These are phyloP conservation scores for Caiman crocodilus DNA, from an alignment of 2,797 vertebrate species.

Conservation along the genomic window DNA sequence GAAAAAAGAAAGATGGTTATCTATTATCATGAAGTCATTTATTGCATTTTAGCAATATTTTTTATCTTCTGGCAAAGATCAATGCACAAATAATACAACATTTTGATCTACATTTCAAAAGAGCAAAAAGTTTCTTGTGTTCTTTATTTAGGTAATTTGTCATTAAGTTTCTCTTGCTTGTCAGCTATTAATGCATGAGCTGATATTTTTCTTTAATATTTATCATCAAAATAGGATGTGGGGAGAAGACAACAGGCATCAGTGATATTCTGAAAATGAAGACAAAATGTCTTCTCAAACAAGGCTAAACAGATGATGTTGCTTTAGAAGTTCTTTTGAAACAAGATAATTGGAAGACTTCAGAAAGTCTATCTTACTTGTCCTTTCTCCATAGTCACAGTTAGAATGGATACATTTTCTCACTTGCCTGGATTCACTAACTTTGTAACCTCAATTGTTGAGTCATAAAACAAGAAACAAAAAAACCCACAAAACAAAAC, in stretches of 20 bases:
- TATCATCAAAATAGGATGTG: slow-evolving; percentile 7
- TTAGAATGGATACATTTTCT: neutral
- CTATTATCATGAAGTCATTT: neutral
- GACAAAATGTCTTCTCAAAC: slow-evolving; percentile 26
- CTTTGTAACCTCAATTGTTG: slow-evolving; percentile 31
- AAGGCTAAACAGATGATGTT: slow-evolving; percentile 10
- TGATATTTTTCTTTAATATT: slow-evolving; percentile 21
- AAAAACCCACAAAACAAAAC: neutral
- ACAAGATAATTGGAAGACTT: slow-evolving; percentile 53
- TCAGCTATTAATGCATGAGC: slow-evolving; percentile 24
- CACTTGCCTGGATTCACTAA: slow-evolving; percentile 9
- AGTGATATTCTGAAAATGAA: slow-evolving; percentile 10
- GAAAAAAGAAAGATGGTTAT: slow-evolving; percentile 31
- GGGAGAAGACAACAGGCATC: slow-evolving; percentile 10
- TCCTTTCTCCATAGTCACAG: slow-evolving; percentile 23
- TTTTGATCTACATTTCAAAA: slow-evolving; percentile 49
- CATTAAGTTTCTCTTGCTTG: neutral
- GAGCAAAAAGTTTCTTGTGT: slow-evolving; percentile 7
- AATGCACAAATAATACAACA: slow-evolving; percentile 18
- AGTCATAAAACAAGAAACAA: slow-evolving; percentile 45
- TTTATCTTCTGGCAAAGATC: slow-evolving; percentile 2
- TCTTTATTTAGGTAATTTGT: neutral
- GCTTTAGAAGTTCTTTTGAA: slow-evolving; percentile 4
- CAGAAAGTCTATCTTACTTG: slow-evolving; percentile 16
- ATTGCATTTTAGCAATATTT: slow-evolving; percentile 37